These are phyloP conservation scores for Hanleya hanleyi DNA, from an alignment of 2,888 invertebrate genomes.

Conservation along the genomic window DNA sequence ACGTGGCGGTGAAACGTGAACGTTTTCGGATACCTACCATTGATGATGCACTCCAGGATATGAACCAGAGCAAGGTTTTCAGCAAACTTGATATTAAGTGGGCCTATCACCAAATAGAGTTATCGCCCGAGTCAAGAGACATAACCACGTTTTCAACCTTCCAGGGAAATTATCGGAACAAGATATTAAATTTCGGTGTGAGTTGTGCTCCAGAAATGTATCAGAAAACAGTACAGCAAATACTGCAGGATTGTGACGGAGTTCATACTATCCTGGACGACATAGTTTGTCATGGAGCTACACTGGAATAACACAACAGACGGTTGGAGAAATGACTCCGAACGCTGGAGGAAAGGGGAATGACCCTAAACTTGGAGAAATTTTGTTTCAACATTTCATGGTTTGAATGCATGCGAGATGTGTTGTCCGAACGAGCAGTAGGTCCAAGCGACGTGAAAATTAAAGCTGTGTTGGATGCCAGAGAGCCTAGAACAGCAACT, in stretches of 20 bases:
- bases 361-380: constrained; percentile 42
- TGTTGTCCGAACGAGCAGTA: constrained; percentile 19
- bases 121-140: constrained; percentile 8
- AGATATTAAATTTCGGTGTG: constrained; percentile 16
- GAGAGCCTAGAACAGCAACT: constrained; percentile 17
- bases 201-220: constrained; percentile 34
- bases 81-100: neutral
- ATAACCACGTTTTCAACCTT: constrained; percentile 24
- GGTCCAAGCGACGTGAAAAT: constrained; percentile 18
- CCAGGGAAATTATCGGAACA: constrained; percentile 18
- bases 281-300: constrained; percentile 38
- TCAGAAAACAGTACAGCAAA: constrained; percentile 8
- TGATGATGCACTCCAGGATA: neutral
- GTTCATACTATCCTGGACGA: constrained; percentile 31
- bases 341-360: constrained; percentile 27
- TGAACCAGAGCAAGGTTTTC: neutral
- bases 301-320: constrained; percentile 36
- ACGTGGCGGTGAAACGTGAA: neutral
- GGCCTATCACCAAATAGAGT: constrained; percentile 20
- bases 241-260: constrained; percentile 7
- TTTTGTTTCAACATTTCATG: constrained; percentile 38
- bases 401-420: constrained; percentile 22
- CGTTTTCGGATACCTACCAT: neutral
- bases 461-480: constrained; percentile 17
- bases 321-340: too few species aligned